Conservation (phyloP, 2,888 invertebrate species). For the Byasa hedistus region DNA sequence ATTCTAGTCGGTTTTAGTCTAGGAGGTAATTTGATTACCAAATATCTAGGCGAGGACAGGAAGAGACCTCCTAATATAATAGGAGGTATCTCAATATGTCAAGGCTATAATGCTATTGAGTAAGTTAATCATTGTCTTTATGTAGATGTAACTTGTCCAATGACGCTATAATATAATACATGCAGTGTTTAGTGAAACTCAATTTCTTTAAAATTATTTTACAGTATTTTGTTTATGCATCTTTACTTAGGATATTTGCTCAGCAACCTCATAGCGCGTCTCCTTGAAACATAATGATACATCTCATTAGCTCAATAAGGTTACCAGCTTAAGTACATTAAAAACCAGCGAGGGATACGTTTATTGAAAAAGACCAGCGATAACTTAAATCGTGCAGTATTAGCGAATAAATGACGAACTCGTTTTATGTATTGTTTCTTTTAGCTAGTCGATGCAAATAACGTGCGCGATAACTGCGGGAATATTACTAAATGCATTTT, state of each 20-base stretch:
- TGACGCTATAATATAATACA: background rate
- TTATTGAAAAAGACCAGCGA: background rate
- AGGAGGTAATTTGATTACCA: conserved; percentile 95
- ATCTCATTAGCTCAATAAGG: background rate
- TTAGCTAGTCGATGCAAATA: no score
- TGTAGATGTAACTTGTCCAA: conserved; percentile 2
- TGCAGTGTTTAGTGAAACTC: background rate
- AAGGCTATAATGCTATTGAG: conserved; percentile 95
- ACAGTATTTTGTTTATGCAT: background rate
- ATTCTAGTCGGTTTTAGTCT: conserved; percentile 95
- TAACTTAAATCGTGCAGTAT: background rate
- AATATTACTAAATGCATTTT: no score
- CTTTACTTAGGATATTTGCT: background rate
- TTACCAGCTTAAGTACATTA: background rate
- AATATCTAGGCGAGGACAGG: conserved; percentile 91
- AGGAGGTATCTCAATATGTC: conserved; percentile 95
- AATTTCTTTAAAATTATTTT: background rate
- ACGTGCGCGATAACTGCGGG: no score
- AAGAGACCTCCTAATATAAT: conserved; percentile 85
- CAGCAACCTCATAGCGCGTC: background rate
- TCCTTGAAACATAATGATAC: background rate
- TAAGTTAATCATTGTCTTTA: conserved; percentile 71
- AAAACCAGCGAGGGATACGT: background rate
- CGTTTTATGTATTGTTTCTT: no score
- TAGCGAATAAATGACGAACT: background rate